Evolutionary conservation across 2,797 vertebrate species (phyloP).

Genomic region (Fistularia commersonii): DNA sequence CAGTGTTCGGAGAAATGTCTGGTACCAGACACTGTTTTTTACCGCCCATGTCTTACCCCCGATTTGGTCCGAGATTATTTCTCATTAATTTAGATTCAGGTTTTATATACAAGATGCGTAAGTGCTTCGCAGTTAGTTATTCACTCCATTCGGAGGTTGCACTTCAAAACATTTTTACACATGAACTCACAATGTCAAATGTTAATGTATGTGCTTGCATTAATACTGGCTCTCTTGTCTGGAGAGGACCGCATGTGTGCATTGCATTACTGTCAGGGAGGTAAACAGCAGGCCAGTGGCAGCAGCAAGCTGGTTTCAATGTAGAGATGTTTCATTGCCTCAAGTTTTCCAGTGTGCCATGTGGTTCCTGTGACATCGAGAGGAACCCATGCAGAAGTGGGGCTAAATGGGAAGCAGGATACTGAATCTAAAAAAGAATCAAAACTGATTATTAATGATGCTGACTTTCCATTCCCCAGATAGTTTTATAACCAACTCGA

Average conservation of each 20-base stretch:
- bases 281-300: conserved; percentile 47
- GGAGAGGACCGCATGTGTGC: conserved; percentile 29
- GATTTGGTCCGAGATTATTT: too few species aligned
- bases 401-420: not conserved
- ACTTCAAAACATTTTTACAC: conserved; percentile 58
- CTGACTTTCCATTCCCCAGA: too few species aligned
- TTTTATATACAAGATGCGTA: not conserved
- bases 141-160: conserved; percentile 35
- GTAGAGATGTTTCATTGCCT: conserved; percentile 33
- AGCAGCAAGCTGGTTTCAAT: conserved; percentile 55
- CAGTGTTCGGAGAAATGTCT: too few species aligned
- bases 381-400: not conserved
- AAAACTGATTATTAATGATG: too few species aligned
- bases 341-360: conserved; percentile 25
- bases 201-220: conserved; percentile 56
- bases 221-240: conserved; percentile 30
- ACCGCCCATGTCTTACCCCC: too few species aligned
- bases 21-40: too few species aligned
- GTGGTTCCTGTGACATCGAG: conserved; percentile 38
- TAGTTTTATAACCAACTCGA: too few species aligned
- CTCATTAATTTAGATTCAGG: too few species aligned
- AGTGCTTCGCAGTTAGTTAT: conserved; percentile 24
- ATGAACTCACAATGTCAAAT: conserved; percentile 46
- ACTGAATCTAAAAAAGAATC: too few species aligned
- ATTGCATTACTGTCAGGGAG: conserved; percentile 58